These are phyloP conservation scores for Orycteropus afer DNA, from an alignment of 2,113 vertebrate genomes.

Conservation along the genomic window DNA sequence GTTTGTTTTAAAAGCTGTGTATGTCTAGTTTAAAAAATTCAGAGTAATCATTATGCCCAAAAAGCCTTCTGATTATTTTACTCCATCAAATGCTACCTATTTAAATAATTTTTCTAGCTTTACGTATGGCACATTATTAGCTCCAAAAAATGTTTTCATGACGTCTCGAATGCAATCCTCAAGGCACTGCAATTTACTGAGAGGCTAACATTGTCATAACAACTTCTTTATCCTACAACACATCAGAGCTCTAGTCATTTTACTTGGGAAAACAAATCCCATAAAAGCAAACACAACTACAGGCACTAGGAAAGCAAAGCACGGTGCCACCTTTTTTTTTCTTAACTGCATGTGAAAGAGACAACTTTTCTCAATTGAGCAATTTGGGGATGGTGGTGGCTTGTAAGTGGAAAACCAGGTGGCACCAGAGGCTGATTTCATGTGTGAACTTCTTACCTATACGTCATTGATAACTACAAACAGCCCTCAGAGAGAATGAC, in stretches of 20 bases:
- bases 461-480: neutral
- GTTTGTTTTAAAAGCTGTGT: conserved; percentile 77
- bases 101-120: conserved; percentile 78
- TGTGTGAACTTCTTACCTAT: neutral
- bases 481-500: neutral
- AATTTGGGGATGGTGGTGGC: too few relatives aligned
- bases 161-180: conserved; percentile 72
- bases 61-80: conserved; percentile 84
- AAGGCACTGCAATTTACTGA: conserved; percentile 72
- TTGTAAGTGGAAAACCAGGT: neutral
- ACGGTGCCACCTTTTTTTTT: too few relatives aligned
- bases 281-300: conserved; percentile 70
- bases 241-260: conserved; percentile 67
- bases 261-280: conserved; percentile 76
- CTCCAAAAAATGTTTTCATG: conserved; percentile 80
- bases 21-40: conserved; percentile 78
- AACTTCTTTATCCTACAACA: conserved; percentile 73
- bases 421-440: neutral
- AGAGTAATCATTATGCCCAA: conserved; percentile 77
- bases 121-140: conserved; percentile 73
- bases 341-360: neutral
- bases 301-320: conserved; percentile 18
- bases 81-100: conserved; percentile 77
- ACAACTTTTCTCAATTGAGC: neutral
- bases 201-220: conserved; percentile 80